phyloP scores from a whole-genome alignment of 2,888 invertebrate genomes.

The Cerastoderma edule region DNA sequence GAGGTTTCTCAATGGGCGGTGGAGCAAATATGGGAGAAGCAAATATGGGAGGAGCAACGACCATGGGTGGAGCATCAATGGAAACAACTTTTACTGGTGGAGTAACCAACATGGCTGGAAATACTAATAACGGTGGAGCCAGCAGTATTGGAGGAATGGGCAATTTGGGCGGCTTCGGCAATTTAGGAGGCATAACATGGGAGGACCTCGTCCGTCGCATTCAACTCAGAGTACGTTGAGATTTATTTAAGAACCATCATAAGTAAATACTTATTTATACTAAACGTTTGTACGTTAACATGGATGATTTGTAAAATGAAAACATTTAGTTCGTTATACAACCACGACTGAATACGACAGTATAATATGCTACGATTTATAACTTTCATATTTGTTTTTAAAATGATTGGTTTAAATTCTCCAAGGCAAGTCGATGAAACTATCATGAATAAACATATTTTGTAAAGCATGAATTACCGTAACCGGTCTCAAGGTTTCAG shows the following conservation, averaged over 20 bases:
- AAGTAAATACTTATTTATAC: no score
- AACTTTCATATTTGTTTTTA: no score
- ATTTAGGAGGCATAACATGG: conserved; percentile 30
- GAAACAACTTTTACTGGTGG: not conserved
- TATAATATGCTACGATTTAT: no score
- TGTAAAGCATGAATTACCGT: not conserved
- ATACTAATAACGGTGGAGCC: not conserved
- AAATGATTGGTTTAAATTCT: not conserved
- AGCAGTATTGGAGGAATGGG: conserved; percentile 3
- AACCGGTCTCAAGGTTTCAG: no score
- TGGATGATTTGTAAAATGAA: no score
- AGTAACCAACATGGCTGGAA: not conserved
- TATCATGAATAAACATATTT: not conserved
- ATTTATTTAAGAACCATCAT: not conserved
- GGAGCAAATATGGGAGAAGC: no score
- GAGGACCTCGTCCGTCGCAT: conserved; percentile 32
- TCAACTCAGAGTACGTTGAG: not conserved
- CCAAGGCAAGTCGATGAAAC: not conserved
- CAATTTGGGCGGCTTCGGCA: conserved; percentile 6
- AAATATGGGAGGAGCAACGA: conserved; percentile 22
- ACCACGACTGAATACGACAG: no score
- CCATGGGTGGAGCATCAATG: conserved; percentile 20
- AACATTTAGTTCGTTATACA: no score
- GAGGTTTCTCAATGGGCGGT: no score
- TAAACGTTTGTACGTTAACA: no score